These are phyloP conservation scores for Vannuccia rotundouncinata DNA, from an alignment of 2,888 invertebrate species.

Conservation along the genomic window DNA sequence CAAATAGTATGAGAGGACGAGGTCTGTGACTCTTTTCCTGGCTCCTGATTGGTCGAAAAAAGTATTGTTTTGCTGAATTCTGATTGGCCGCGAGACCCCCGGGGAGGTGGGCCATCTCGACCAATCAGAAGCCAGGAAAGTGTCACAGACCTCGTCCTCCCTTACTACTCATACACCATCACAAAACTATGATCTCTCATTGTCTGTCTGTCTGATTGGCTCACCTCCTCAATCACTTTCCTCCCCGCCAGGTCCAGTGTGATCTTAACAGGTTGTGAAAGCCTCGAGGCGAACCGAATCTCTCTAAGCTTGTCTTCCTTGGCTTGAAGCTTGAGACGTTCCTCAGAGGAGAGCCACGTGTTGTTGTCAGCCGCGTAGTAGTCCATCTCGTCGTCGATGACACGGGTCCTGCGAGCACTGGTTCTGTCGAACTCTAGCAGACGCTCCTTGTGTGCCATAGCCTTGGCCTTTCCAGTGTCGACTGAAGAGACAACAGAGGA, in stretches of 20 bases:
- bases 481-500: constrained; percentile 34
- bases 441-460: constrained; percentile 32
- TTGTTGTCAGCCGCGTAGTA: constrained; percentile 62
- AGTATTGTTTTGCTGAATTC: too few relatives aligned
- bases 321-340: constrained; percentile 65
- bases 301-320: constrained; percentile 66
- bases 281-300: constrained; percentile 57
- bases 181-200: too few relatives aligned
- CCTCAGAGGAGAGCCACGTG: constrained; percentile 71
- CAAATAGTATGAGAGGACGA: too few relatives aligned
- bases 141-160: too few relatives aligned
- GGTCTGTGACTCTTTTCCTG: too few relatives aligned
- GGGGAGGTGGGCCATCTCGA: too few relatives aligned
- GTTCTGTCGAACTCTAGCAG: constrained; percentile 33
- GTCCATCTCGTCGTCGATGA: constrained; percentile 82
- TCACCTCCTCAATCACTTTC: not conserved
- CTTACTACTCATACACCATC: too few relatives aligned
- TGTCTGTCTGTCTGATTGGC: too few relatives aligned
- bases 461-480: not conserved
- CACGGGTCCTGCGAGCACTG: constrained; percentile 60
- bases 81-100: too few relatives aligned
- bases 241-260: constrained; percentile 58
- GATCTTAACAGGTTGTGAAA: constrained; percentile 22
- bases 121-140: too few relatives aligned
- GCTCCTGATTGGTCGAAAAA: too few relatives aligned